Evolutionary conservation across 2,797 vertebrate genomes (phyloP).

Genomic region (Okamejei kenojei): DNA sequence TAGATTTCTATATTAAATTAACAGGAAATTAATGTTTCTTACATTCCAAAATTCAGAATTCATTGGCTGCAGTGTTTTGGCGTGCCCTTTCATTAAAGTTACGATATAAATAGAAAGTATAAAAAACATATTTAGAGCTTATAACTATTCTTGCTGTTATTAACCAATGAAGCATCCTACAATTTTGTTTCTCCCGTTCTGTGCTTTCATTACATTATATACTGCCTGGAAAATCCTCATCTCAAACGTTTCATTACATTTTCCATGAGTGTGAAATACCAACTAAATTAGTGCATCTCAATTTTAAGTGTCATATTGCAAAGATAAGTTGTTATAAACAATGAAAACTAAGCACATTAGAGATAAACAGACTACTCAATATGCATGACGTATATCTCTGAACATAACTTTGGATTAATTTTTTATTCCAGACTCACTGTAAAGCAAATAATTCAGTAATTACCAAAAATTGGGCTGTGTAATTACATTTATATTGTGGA

Average conservation of each 20-base stretch:
- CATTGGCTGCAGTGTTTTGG: neutral
- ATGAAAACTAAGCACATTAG: neutral
- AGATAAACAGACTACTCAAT: neutral
- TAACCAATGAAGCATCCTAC: neutral
- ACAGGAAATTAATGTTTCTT: neutral
- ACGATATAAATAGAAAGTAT: neutral
- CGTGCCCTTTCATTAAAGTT: neutral
- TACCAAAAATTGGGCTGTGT: neutral
- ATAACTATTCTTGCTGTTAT: neutral
- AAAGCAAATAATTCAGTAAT: neutral
- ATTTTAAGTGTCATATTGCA: too few relatives aligned
- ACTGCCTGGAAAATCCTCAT: neutral
- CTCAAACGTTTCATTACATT: neutral
- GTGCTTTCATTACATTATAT: neutral
- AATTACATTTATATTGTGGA: neutral
- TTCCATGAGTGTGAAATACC: neutral
- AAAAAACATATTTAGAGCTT: neutral
- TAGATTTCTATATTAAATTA: neutral
- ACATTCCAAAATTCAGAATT: neutral
- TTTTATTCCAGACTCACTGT: neutral
- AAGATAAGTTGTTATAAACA: neutral
- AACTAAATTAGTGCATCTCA: neutral
- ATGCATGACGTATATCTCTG: neutral
- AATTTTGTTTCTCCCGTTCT: neutral
- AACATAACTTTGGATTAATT: neutral